Base-by-base conservation (phyloP, 2,888 invertebrate species). In the Balanococcus diminutus region DNA sequence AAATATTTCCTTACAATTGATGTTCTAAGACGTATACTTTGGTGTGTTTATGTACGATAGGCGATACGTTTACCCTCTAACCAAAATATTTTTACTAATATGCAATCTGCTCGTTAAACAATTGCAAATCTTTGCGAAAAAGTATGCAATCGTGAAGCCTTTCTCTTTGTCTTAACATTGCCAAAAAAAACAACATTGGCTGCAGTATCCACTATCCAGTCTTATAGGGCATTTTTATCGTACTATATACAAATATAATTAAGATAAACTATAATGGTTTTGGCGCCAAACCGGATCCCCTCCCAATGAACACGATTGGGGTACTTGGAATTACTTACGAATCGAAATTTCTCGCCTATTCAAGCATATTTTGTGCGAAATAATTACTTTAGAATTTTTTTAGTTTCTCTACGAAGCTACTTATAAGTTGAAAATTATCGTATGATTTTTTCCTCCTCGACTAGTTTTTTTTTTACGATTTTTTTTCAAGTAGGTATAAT, bases 201-300 rank as follows among this genome's bases (percentile, higher is more conserved):
- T 32, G 25, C 11, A 67, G 67, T 16, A 19, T 61, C 42, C 36
- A 36, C 36, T 36, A n/a, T 51, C 14, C 31, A 67, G 16, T 67
- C 67, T 67, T 67, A 67, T 28, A 28, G 28, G 11, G 32, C 9
- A 19, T 75, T 75, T 75, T 32, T 32, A 75, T 31, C 75, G 28
- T 9, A 2, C 22, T 61, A 36, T 75, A 67, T 67, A 25, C 51
- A 51, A 51, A 75, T 32, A 75, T 75, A 75, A 75, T 75, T 75
- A 75, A 75, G 75, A 75, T 75, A 75, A 75, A 75, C 75, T 28
- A n/a, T 75, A 75, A 75, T 75, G 75, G 75, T 32, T 75, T 75
- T 32, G 75, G 75, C 75, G 75, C 75, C 75, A 36, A 19, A 51
- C 19, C 51, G n/a, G 51, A 32, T 11, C 61, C 46, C 56, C 22